These are phyloP conservation scores for Agrilus biguttatus DNA, from an alignment of 2,888 invertebrate species.

Conservation along the genomic window DNA sequence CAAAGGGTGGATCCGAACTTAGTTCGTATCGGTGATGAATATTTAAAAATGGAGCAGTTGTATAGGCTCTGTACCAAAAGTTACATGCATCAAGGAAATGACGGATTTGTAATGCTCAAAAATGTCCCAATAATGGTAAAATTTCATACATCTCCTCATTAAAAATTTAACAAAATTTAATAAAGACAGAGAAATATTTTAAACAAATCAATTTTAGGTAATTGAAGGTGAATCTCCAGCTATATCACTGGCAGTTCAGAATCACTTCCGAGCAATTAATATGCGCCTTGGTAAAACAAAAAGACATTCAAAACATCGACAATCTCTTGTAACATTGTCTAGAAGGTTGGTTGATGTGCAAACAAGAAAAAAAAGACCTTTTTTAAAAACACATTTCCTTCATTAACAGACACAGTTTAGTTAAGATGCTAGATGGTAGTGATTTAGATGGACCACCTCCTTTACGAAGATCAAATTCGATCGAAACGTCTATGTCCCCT, in stretches of 20 bases:
- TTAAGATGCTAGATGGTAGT: constrained; percentile 57
- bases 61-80: constrained; percentile 73
- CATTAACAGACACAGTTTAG: constrained; percentile 50
- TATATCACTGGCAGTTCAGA: constrained; percentile 70
- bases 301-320: constrained; percentile 65
- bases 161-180: not conserved
- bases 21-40: constrained; percentile 75
- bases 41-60: constrained; percentile 51
- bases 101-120: constrained; percentile 71
- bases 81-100: constrained; percentile 68
- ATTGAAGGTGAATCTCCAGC: constrained; percentile 78
- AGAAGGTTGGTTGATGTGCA: constrained; percentile 37
- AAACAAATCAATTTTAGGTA: constrained; percentile 37
- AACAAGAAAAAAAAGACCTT: not conserved
- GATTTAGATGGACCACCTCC: constrained; percentile 62
- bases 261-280: constrained; percentile 79
- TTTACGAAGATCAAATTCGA: constrained; percentile 38
- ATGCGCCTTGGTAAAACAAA: constrained; percentile 57
- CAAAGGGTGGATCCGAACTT: constrained; percentile 54
- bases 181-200: not conserved
- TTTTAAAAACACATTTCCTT: not conserved
- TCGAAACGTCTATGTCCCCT: constrained; percentile 19
- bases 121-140: constrained; percentile 58
- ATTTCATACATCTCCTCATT: not conserved
- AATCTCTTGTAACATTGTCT: constrained; percentile 71